Evolutionary conservation across 2,888 invertebrate species (phyloP), one percentile per base, ranked within the genome.

Genomic region (Sarcophaga variegata): DNA sequence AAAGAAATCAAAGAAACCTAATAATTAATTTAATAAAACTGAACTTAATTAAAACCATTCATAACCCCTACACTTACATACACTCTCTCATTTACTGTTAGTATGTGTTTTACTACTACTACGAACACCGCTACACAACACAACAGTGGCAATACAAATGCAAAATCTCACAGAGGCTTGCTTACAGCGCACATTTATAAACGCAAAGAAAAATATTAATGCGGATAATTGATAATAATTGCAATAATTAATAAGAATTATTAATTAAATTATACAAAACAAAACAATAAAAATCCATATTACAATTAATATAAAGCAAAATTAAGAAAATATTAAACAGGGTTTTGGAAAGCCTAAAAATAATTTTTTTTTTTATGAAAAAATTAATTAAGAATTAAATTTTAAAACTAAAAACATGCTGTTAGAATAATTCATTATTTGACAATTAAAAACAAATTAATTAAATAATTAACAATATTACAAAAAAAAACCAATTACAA

Each of bases 171-270:
- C 69, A 62, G 10, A 20, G 47, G 27, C 59, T 27, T 62, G 67
- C 59, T 69, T 22, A 22, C 37, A 37, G 2, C 1, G 37, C 60
- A 47, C 59, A 67, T 12, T 67, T 6, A 59, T 4, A 27, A 8
- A 47, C 20, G 54, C 8, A 25, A 77, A 4, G 62, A 74, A 20
- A 78, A 76, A 76, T 62, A 72, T 79, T 87, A 87, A 82, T 79
- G 67, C 71, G 87, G 79, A 84, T 87, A 87, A 87, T 87, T 87
- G 84, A 87, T 87, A 84, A 87, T 84, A 84, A 87, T 84, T 87
- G 83, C 79, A 84, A 82, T 76, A 82, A 84, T 84, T 72, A 83
- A 83, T 86, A 69, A 78, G 63, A 74, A 78, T 60, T 60, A 47
- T 72, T 80, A 67, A 81, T 63, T 81, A 75, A 81, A 81, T 12